phyloP scores from a whole-genome alignment of 2,888 invertebrate species.

The Harpalus rufipes region DNA sequence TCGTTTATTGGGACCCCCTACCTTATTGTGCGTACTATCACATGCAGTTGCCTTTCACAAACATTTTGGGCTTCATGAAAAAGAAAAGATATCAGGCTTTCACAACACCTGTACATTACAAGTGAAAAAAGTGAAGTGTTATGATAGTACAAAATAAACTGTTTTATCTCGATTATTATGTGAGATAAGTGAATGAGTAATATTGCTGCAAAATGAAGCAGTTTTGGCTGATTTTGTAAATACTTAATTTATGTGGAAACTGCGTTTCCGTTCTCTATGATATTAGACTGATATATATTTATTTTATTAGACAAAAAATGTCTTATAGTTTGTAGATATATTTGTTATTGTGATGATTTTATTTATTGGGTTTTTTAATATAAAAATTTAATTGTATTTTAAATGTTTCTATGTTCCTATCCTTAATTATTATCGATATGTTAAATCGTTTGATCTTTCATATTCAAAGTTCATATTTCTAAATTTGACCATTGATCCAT shows the following conservation, averaged over 20 bases:
- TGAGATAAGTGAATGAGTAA: conserved; percentile 29
- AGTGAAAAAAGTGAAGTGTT: conserved; percentile 35
- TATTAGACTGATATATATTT: conserved; percentile 56
- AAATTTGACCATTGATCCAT: conserved; percentile 21
- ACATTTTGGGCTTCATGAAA: conserved; percentile 80
- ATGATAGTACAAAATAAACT: conserved; percentile 50
- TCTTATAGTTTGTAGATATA: conserved; percentile 22
- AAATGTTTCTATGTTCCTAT: conserved; percentile 21
- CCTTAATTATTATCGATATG: conserved; percentile 26
- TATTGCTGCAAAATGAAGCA: conserved; percentile 1
- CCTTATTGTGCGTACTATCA: conserved; percentile 93
- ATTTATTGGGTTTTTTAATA: conserved; percentile 56
- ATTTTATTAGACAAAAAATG: conserved; percentile 31
- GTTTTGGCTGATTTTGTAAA: conserved; percentile 29
- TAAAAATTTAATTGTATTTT: conserved; percentile 18
- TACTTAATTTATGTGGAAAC: conserved; percentile 53
- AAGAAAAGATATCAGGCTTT: conserved; percentile 76
- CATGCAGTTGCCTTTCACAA: conserved; percentile 85
- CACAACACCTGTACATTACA: conserved; percentile 75
- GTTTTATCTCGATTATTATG: conserved; percentile 34
- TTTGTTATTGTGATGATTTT: conserved; percentile 42
- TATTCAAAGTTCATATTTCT: conserved; percentile 20
- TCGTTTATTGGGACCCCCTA: conserved; percentile 91
- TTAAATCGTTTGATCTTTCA: conserved; percentile 15
- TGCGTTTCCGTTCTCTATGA: conserved; percentile 39